Evolutionary conservation across 2,888 invertebrate species (phyloP), one percentile per base, ranked within the genome.

Genomic region (Notodonta dromedarius): DNA sequence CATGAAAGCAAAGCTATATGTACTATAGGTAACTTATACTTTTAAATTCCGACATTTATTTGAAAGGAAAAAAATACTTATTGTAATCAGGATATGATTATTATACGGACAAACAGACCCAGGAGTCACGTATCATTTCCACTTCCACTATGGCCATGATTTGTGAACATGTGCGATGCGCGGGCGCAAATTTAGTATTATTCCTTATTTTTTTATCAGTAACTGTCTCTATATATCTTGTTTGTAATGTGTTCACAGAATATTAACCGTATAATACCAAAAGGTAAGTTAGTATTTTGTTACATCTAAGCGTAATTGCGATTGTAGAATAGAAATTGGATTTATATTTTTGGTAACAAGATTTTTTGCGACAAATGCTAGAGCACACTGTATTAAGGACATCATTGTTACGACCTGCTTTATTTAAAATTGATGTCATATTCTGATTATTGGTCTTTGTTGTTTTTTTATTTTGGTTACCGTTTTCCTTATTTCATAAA

Each of bases 101-200:
- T 42, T 9, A n/a, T 5, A n/a, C 46, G 5, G 46, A 56, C 44
- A 16, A 56, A 44, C 56, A 44, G 24, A 56, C 56, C 4, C 14
- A 35, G 42, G 24, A 8, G 24, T 51, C 16, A 24, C 13, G 32
- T 52, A 4, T 52, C 16, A 50, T 32, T 32, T 32, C n/a, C 16
- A 32, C 32, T 62, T 62, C 32, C 52, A 32, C 32, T 52, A 52
- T 32, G 52, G 24, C 32, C 52, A 32, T 52, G 52, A 52, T 52
- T 52, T 52, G 52, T 32, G 52, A 52, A 32, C 13, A 32, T 66
- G 54, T 60, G 53, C 16, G 35, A 78, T 84, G 87, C 86, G 88
- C 86, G 82, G 84, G 86, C 87, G 86, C 84, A 82, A 84, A 86
- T 83, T 82, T 52, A 52, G 52, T 84, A 80, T 70, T 83, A 82